These are phyloP conservation scores for Centrocercus urophasianus DNA, from an alignment of 2,113 vertebrate genomes.

Conservation along the genomic window DNA sequence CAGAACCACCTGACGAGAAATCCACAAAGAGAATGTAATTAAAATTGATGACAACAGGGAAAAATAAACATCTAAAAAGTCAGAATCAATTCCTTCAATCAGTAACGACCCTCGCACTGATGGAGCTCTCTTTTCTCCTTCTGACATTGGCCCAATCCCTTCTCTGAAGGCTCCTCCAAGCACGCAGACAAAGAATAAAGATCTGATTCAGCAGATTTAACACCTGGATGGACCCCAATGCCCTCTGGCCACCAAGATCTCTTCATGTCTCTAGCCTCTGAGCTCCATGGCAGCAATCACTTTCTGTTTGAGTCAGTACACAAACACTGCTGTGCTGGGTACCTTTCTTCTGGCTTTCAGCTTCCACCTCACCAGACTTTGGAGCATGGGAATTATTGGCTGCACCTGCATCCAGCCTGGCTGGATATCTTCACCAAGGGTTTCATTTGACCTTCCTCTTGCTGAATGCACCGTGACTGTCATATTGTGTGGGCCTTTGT, in stretches of 20 bases:
- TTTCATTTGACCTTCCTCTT: not conserved
- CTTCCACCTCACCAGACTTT: not conserved
- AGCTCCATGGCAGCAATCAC: not conserved
- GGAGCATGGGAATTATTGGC: not conserved
- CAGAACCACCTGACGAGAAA: not conserved
- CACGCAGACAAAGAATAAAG: not conserved
- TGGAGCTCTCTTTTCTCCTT: not conserved
- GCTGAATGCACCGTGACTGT: not conserved
- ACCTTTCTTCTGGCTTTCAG: not conserved
- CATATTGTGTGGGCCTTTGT: not conserved
- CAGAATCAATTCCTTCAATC: slow-evolving; percentile 26
- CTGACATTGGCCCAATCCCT: not conserved
- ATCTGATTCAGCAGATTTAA: not conserved
- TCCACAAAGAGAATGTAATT: slow-evolving; percentile 38
- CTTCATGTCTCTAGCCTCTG: fast-evolving
- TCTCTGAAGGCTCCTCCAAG: not conserved
- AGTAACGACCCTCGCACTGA: not conserved
- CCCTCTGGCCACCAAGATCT: not conserved
- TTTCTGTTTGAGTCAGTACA: not conserved
- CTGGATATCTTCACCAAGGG: not conserved
- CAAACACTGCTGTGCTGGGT: not conserved
- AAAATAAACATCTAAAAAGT: slow-evolving; percentile 30
- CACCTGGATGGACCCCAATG: not conserved
- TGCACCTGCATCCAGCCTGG: not conserved
- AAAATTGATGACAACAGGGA: slow-evolving; percentile 3